Percentiles rank a stretch among this genome's conserved stretches.
Evolutionary conservation across 2,113 vertebrate species (phyloP).

Genomic region (Panthera tigris): DNA sequence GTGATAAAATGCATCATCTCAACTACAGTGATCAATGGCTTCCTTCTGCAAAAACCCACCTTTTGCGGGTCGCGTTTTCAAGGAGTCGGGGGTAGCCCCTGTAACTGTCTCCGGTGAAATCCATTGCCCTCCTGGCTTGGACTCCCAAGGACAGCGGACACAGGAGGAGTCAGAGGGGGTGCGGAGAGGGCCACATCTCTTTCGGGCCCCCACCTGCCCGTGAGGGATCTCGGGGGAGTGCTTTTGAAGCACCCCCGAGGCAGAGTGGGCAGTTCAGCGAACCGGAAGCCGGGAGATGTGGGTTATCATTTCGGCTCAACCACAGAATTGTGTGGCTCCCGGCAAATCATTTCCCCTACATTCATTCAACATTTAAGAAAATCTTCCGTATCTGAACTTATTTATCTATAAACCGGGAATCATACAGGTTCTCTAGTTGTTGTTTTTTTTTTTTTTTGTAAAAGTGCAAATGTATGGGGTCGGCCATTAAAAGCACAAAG

Average conservation of each 20-base stretch:
- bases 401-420: not conserved
- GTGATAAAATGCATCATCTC: not conserved
- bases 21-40: not conserved
- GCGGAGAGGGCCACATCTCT: not conserved
- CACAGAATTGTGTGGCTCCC: not conserved
- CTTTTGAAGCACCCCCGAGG: no score
- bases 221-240: not conserved
- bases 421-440: not conserved
- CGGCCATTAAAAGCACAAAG: not conserved
- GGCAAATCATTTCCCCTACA: not conserved
- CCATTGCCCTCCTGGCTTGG: not conserved
- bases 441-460: not conserved
- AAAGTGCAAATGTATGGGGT: not conserved
- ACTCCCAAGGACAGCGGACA: not conserved
- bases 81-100: not conserved
- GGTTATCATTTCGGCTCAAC: not conserved
- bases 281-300: not conserved
- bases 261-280: not conserved
- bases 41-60: not conserved
- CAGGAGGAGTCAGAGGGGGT: not conserved
- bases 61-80: not conserved
- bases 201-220: not conserved
- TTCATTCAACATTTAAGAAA: not conserved
- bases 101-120: not conserved
- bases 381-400: not conserved